Evolutionary conservation across 2,797 vertebrate species (phyloP), one percentile per base, ranked within the genome.

Genomic region (Podargus strigoides): DNA sequence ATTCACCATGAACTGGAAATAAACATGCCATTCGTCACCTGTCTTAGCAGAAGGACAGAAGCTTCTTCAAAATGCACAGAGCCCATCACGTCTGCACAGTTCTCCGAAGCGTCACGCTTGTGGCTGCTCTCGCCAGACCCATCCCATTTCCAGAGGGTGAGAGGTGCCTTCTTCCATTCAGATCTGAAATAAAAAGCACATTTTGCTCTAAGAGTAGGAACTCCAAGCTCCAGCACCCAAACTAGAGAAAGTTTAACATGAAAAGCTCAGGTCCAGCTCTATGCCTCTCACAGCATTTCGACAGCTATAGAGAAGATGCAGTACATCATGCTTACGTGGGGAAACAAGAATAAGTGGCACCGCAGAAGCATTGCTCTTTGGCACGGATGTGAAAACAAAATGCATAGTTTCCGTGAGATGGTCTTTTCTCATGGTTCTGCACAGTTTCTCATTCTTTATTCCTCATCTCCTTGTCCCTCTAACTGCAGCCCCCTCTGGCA

Each of bases 111-210:
- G 60, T 46, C 47, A 10, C 7, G 2, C 10, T 50, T 63, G 26
- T 0, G 5, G 41, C 44, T 63, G 21, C 49, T 68, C 62, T 84
- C 74, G 62, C 16, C 60, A 66, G 55, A 39, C n/a, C 26, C 2
- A 9, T 4, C n/a, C 56, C 4, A 0, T 36, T 70, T 42, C 26
- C 3, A 0, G 13, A 30, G 0, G 1, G 62, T 41, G 30, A 75
- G 47, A 39, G 14, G n/a, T 59, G 41, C 18, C 39, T 91, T 85
- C 63, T 67, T 37, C 30, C 14, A 14, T 34, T 60, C 52, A 46
- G 15, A 64, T 42, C 85, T 91, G 90, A 87, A 84, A 86, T n/a
- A 82, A 9, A 89, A 79, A 82, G 24, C 27, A 58, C 14, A 7
- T 5, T 93, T 83, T 81, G 37, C 56, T 73, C 10, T 76, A 76